These are phyloP conservation scores for Gymnoscelis rufifasciata DNA, from an alignment of 2,888 invertebrate species.

Conservation along the genomic window DNA sequence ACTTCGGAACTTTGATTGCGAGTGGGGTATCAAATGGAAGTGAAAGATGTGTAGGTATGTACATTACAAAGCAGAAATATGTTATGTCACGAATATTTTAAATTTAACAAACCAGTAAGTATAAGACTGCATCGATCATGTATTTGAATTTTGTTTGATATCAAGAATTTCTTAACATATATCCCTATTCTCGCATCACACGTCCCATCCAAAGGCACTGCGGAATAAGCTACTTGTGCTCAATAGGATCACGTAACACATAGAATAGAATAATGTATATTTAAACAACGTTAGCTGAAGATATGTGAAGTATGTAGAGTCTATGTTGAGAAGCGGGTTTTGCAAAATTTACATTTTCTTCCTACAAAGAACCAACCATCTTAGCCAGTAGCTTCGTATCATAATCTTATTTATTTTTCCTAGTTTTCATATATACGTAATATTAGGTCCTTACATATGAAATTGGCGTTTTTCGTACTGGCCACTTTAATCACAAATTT, in stretches of 20 bases:
- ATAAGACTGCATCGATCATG: no score
- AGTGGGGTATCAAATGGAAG: no score
- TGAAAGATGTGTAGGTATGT: no score
- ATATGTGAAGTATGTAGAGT: slow-evolving; percentile 27
- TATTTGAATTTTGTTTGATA: slow-evolving; percentile 4
- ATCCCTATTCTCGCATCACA: slow-evolving; percentile 6
- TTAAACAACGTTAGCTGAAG: slow-evolving; percentile 30
- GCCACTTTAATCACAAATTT: no score
- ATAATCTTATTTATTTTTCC: slow-evolving; percentile 50
- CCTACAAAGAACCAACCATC: slow-evolving; percentile 39
- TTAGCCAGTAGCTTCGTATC: slow-evolving; percentile 46
- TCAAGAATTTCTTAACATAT: slow-evolving; percentile 12
- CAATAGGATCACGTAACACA: slow-evolving; percentile 28
- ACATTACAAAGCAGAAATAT: no score
- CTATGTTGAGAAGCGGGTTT: slow-evolving; percentile 29
- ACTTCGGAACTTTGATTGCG: no score
- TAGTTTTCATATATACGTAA: no score
- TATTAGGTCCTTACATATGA: no score
- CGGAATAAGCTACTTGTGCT: slow-evolving; percentile 26
- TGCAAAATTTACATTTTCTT: slow-evolving; percentile 51
- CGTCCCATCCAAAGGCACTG: slow-evolving; percentile 14
- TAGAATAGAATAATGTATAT: slow-evolving; percentile 28
- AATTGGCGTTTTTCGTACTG: no score
- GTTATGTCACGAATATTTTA: no score
- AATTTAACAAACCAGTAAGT: no score